Percentiles rank a stretch among this genome's conserved stretches.
Conservation (phyloP, 2,888 invertebrate species). For the Sarcophaga rosellei region DNA sequence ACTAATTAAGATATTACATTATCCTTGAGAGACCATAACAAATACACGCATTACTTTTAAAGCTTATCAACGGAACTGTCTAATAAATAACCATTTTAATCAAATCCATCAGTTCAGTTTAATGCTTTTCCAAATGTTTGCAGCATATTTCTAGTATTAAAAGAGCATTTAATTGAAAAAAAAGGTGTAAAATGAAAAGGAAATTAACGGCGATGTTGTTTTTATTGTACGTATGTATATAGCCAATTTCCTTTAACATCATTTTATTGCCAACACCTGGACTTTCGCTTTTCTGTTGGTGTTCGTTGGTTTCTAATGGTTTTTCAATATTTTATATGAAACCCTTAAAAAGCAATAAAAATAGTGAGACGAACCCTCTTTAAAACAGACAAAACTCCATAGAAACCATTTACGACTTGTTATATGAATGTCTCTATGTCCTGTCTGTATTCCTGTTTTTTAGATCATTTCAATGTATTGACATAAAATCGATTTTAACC, state of each 20-base stretch:
- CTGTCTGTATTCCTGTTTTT: slow-evolving; percentile 19
- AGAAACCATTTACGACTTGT: slow-evolving; percentile 38
- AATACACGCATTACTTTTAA: background rate
- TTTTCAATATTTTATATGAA: background rate
- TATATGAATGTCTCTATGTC: background rate
- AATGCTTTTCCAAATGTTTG: background rate
- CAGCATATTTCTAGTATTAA: background rate
- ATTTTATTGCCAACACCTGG: slow-evolving; percentile 45
- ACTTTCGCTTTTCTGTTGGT: slow-evolving; percentile 42
- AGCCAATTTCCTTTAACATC: slow-evolving; percentile 33
- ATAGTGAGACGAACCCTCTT: slow-evolving; percentile 28
- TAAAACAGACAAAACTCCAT: slow-evolving; percentile 31
- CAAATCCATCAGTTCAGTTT: slow-evolving; percentile 53
- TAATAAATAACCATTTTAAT: slow-evolving; percentile 59
- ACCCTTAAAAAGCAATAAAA: slow-evolving; percentile 36
- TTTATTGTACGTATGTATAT: slow-evolving; percentile 14
- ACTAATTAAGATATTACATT: slow-evolving; percentile 13
- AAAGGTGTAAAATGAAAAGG: slow-evolving; percentile 39
- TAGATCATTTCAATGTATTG: slow-evolving; percentile 31
- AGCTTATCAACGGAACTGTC: slow-evolving; percentile 38
- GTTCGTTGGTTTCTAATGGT: background rate
- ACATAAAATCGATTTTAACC: slow-evolving; percentile 35
- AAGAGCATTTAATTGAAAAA: slow-evolving; percentile 48
- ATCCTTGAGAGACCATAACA: background rate
- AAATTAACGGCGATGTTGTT: slow-evolving; percentile 4